phyloP scores from a whole-genome alignment of 1,140 invertebrate genomes.

The Dermatophagoides farinae region DNA sequence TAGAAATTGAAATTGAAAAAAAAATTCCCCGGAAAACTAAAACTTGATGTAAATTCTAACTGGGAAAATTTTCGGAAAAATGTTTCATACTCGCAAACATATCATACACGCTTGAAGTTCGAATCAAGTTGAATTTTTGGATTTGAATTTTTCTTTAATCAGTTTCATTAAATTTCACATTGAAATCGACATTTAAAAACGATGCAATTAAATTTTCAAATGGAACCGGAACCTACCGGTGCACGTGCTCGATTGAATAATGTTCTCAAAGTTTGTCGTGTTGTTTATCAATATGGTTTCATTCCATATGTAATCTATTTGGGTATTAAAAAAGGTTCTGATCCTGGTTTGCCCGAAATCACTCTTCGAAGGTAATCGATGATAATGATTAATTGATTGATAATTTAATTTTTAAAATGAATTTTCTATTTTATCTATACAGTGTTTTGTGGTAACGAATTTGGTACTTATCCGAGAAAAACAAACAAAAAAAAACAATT shows the following conservation, averaged over 20 bases:
- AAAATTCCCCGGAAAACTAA: too few species aligned
- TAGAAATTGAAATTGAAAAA: too few species aligned
- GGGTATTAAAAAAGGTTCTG: conserved; percentile 6
- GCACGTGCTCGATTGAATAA: neutral
- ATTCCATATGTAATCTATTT: conserved; percentile 9
- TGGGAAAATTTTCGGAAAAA: too few species aligned
- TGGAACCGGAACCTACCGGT: neutral
- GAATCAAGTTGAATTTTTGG: too few species aligned
- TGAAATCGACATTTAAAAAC: neutral
- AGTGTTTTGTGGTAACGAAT: neutral
- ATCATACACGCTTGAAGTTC: too few species aligned
- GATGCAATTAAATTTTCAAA: conserved; percentile 1
- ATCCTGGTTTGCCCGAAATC: conserved; percentile 4
- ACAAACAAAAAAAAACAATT: too few species aligned
- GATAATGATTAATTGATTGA: neutral
- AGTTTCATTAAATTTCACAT: too few species aligned
- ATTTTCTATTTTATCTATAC: neutral
- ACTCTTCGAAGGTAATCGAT: neutral
- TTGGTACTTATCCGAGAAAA: neutral
- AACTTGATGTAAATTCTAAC: too few species aligned
- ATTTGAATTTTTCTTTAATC: too few species aligned
- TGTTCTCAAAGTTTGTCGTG: neutral
- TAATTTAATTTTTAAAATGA: neutral
- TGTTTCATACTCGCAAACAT: too few species aligned
- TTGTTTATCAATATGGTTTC: conserved; percentile 1